Conservation (phyloP, 1,140 invertebrate species). For the Mamestra configurata region DNA sequence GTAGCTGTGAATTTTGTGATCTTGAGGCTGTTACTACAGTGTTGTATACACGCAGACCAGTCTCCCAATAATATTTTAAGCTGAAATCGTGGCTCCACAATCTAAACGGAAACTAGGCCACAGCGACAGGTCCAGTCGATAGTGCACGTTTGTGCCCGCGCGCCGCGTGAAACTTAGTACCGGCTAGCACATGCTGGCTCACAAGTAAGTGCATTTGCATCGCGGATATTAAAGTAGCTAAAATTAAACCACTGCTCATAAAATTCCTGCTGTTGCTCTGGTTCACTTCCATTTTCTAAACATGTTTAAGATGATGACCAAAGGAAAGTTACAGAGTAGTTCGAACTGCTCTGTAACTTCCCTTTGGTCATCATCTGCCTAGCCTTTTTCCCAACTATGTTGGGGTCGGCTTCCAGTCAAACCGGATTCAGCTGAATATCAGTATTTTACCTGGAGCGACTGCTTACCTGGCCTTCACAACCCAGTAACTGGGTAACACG, state of each 20-base stretch:
- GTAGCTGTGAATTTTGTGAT: not conserved
- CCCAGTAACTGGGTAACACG: no score
- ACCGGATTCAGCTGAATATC: no score
- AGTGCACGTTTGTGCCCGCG: constrained; percentile 7
- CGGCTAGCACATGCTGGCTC: not conserved
- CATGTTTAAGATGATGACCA: not conserved
- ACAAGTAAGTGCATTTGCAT: not conserved
- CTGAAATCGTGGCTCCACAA: constrained; percentile 26
- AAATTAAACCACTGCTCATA: constrained; percentile 14
- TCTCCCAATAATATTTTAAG: not conserved
- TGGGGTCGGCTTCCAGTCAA: no score
- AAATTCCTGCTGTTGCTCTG: not conserved
- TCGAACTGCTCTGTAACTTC: not conserved
- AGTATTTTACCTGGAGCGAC: no score
- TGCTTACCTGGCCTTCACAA: no score
- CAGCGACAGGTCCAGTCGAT: constrained; percentile 24
- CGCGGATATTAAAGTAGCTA: constrained; percentile 20
- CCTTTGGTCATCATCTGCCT: not conserved
- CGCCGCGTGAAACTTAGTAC: constrained; percentile 6
- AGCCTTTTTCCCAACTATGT: no score
- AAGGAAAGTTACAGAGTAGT: not conserved
- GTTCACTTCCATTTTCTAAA: constrained; percentile 14
- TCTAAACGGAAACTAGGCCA: constrained; percentile 33
- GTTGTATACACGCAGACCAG: not conserved
- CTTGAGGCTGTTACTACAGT: not conserved